phyloP scores from a whole-genome alignment of 1,140 invertebrate genomes.

The Phthorimaea operculella region DNA sequence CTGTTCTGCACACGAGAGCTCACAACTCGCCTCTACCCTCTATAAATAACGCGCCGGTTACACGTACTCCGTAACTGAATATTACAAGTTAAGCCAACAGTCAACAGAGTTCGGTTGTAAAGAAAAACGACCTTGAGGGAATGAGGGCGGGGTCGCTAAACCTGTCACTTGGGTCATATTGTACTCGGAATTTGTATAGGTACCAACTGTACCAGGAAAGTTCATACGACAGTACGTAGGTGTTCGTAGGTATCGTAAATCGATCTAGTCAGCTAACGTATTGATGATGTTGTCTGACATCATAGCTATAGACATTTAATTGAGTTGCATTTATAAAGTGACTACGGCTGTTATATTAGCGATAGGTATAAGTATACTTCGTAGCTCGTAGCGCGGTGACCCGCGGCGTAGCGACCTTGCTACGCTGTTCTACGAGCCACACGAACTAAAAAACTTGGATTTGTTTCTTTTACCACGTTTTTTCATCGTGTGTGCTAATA shows the following conservation, averaged over 20 bases:
- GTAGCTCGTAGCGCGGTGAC: too few species aligned
- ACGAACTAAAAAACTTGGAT: too few species aligned
- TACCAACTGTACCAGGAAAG: neutral
- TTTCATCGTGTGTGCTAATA: too few species aligned
- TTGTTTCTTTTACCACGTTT: too few species aligned
- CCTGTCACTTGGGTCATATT: constrained; percentile 6
- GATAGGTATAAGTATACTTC: too few species aligned
- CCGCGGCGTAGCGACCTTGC: too few species aligned
- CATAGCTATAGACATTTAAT: neutral
- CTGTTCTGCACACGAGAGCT: constrained; percentile 46
- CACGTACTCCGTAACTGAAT: constrained; percentile 47
- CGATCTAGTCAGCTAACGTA: neutral
- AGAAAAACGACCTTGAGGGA: constrained; percentile 33
- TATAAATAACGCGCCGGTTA: constrained; percentile 55
- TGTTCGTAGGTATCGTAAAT: neutral
- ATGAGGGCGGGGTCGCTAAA: constrained; percentile 28
- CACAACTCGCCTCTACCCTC: constrained; percentile 44
- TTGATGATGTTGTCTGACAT: neutral
- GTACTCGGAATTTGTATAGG: neutral
- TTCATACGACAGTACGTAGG: neutral
- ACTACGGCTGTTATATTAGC: too few species aligned
- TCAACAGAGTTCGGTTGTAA: constrained; percentile 33
- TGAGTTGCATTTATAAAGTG: too few species aligned
- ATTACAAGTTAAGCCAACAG: constrained; percentile 52
- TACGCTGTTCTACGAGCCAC: too few species aligned